Conservation (phyloP, 2,113 vertebrate species). For the Anthoscopus minutus region DNA sequence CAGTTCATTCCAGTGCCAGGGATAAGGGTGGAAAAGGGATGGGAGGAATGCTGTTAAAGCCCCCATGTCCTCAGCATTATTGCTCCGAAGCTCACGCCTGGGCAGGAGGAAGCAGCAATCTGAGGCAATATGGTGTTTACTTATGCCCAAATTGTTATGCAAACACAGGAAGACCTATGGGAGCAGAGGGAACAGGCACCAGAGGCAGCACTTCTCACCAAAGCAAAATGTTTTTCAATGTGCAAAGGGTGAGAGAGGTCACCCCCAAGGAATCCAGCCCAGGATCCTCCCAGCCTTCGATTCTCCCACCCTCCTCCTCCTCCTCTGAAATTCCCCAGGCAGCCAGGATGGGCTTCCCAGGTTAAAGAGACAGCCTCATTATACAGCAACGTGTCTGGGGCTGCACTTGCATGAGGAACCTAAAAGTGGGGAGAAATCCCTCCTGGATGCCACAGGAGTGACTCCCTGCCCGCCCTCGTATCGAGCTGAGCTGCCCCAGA, state of each 20-base stretch:
- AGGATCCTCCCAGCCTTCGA: background rate
- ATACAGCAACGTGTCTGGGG: background rate
- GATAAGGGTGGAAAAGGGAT: background rate
- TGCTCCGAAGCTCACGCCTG: background rate
- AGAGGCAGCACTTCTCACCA: background rate
- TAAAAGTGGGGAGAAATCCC: background rate
- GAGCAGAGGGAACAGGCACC: background rate
- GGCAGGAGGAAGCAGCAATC: background rate
- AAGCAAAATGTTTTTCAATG: slow-evolving; percentile 21
- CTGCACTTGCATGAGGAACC: background rate
- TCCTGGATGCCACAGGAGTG: background rate
- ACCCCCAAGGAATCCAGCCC: slow-evolving; percentile 36
- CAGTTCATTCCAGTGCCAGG: background rate
- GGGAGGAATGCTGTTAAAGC: background rate
- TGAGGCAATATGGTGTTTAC: background rate
- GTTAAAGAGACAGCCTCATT: background rate
- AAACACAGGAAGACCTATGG: background rate
- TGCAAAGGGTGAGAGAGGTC: slow-evolving; percentile 55
- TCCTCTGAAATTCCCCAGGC: background rate
- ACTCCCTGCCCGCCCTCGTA: background rate
- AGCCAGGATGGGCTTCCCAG: background rate
- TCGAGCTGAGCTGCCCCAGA: rapidly evolving
- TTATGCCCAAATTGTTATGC: slow-evolving; percentile 12
- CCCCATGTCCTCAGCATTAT: background rate
- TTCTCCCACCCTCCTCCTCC: slow-evolving; percentile 16